Base-by-base conservation (phyloP, 1,140 invertebrate genomes). In the Globodera rostochiensis region DNA sequence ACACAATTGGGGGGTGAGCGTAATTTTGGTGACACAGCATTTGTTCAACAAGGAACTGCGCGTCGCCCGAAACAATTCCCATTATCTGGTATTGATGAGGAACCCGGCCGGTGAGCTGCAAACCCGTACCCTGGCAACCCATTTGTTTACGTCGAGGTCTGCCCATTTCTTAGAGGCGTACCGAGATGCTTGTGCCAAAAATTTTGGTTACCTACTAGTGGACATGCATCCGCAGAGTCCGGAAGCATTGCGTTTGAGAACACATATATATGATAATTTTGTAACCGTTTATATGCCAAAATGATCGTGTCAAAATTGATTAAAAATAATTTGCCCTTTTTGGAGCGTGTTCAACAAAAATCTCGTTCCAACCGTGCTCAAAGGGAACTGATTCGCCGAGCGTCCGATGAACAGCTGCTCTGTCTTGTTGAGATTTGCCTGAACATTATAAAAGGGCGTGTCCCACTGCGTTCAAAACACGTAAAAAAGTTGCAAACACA, bases 31-130 rank as follows among this genome's bases (percentile, higher is more conserved):
- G 9, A 84, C 78, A 1, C 81, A 82, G 60, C 82, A 82, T 73
- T 46, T 85, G 45, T 82, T 82, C 76, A 79, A 11, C 19, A 85
- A 82, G 25, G 69, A 82, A 66, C 15, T 84, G 11, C 83, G 81
- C 25, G 83, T 73, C 19, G 83, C 81, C 6, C 81, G 81, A 11
- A 64, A 67, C 9, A 82, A 82, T 82, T 53, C 82, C 6, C 81
- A 82, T 79, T 82, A 82, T 79, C 15, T 82, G 47, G 83, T 82
- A n/a, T 46, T 82, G 46, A 82, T 82, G 81, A 69, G 81, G 19
- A 82, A 82, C 15, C 81, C 81, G 60, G 71, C 69, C 1, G 81
- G 81, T 4, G 83, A 25, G 9, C 45, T 82, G 49, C 81, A 82
- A 60, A 46, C 85, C 4, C 83, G 81, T 21, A 82, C 46, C 6